Evolutionary conservation across 2,888 invertebrate genomes (phyloP), one percentile per base, ranked within the genome.

Genomic region (Tanaodytes sp.): DNA sequence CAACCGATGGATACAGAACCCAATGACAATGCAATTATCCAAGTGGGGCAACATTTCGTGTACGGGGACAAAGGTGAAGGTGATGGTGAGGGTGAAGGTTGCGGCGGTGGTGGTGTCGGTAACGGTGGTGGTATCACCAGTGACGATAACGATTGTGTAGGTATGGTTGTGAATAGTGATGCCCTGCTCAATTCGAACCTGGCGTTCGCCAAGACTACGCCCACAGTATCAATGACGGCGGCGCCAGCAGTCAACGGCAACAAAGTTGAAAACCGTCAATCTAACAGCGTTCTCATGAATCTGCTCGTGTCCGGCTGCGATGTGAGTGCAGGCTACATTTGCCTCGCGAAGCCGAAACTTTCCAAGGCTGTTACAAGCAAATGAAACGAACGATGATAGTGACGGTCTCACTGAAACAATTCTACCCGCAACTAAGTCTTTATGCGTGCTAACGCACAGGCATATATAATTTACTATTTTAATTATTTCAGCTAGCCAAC

Each of bases 261-360:
- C 2, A n/a, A 19, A 1, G n/a, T 33, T 20, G 45, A 64, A 31
- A 72, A 72, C 6, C 88, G 88, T 71, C 89, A 88, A 63, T 91
- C 90, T 58, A 91, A 91, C 76, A 93, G 93, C 86, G 96, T 97
- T 83, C 90, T 97, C 82, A 94, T 95, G 92, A 97, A 97, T 88
- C 91, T 97, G 77, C 89, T 97, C 88, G 93, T 97, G 87, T 95
- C 94, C 89, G 97, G 97, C 80, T 96, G 95, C 86, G 97, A 97
- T 86, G 92, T 94, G 85, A 93, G 93, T 87, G 93, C 95, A 77
- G 97, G 96, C 76, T 97, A 97, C 86, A 91, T 92, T 83, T 94
- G 94, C 86, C 89, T 93, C 86, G 91, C 92, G 85, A 82, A 85
- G 74, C 79, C 83, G 72, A 84, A 84, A 77, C 77, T 82, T 75